phyloP scores from a whole-genome alignment of 2,113 vertebrate genomes.

The Misgurnus anguillicaudatus region DNA sequence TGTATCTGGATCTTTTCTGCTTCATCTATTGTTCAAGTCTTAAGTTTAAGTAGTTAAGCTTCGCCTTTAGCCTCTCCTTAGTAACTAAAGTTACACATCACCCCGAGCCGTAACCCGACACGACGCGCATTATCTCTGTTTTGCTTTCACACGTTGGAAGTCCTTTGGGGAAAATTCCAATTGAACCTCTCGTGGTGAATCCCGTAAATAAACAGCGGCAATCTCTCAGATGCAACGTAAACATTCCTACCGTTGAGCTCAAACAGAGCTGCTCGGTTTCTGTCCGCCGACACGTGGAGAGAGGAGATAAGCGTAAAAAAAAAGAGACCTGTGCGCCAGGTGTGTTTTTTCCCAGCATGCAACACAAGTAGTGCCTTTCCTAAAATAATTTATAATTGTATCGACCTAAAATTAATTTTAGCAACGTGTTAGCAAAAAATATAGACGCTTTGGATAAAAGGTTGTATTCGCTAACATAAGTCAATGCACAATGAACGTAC shows the following conservation, averaged over 20 bases:
- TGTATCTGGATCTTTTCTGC: slow-evolving; percentile 26
- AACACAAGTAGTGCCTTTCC: neutral
- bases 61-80: slow-evolving; percentile 23
- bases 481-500: no score
- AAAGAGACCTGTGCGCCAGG: slow-evolving; percentile 42
- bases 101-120: slow-evolving; percentile 37
- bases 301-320: slow-evolving; percentile 44
- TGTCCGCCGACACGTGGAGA: slow-evolving; percentile 29
- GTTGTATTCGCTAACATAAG: no score
- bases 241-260: slow-evolving; percentile 42
- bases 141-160: slow-evolving; percentile 45
- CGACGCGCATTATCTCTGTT: slow-evolving; percentile 44
- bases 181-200: slow-evolving; percentile 28
- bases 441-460: no score
- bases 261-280: slow-evolving; percentile 36
- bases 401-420: no score
- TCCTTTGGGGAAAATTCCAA: slow-evolving; percentile 45
- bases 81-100: slow-evolving; percentile 37
- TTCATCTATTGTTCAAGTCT: slow-evolving; percentile 46
- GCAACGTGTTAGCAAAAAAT: no score
- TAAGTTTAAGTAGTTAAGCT: slow-evolving; percentile 46
- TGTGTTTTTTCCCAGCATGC: no score
- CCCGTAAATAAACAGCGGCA: slow-evolving; percentile 33
- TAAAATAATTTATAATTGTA: neutral
- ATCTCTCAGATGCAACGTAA: slow-evolving; percentile 48